phyloP scores from a whole-genome alignment of 2,113 vertebrate species.

The Meleagris gallopavo region DNA sequence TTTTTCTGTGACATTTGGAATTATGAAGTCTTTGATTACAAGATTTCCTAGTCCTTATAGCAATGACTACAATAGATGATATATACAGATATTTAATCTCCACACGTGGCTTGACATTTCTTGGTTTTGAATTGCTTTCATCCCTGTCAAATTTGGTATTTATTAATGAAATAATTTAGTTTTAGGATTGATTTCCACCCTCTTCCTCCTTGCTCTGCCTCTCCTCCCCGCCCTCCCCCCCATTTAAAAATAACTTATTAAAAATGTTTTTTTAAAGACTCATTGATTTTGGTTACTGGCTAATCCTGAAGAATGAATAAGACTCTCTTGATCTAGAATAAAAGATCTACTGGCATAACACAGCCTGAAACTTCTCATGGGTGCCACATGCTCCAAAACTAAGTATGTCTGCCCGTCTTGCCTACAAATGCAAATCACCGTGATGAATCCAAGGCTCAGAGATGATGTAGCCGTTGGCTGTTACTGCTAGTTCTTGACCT shows the following conservation, averaged over 20 bases:
- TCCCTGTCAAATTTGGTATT: not conserved
- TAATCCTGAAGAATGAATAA: not conserved
- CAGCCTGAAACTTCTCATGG: not conserved
- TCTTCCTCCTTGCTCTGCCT: too few relatives aligned
- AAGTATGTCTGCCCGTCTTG: not conserved
- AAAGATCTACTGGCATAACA: not conserved
- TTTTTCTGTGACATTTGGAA: not conserved
- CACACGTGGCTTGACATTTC: not conserved
- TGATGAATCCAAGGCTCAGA: not conserved
- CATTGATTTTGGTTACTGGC: not conserved
- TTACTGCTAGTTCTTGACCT: not conserved
- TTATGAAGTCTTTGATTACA: not conserved
- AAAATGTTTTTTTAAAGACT: not conserved
- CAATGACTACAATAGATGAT: not conserved
- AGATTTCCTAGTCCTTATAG: not conserved
- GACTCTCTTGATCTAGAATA: not conserved
- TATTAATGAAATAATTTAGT: not conserved
- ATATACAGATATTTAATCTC: not conserved
- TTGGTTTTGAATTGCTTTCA: not conserved
- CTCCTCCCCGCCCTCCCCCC: too few relatives aligned
- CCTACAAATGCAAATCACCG: not conserved
- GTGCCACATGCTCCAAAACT: not conserved
- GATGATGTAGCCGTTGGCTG: not conserved
- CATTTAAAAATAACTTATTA: not conserved
- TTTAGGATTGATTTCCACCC: not conserved